Percentiles rank a stretch among this genome's conserved stretches.
Evolutionary conservation across 1,140 invertebrate species (phyloP).

Genomic region (Pseudoatta argentina): DNA sequence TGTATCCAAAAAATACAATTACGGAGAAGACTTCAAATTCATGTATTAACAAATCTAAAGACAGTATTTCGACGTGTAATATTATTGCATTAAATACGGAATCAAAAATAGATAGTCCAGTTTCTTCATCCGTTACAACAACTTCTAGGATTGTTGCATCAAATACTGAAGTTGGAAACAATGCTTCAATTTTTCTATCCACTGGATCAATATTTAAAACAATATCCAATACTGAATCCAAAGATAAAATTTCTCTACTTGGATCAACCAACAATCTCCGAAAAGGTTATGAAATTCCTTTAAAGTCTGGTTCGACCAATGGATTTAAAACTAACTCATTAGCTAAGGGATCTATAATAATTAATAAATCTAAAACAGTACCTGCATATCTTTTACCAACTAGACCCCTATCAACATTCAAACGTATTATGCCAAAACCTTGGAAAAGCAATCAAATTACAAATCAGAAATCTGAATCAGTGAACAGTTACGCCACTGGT

Average conservation of each 20-base stretch:
- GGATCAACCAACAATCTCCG: neutral
- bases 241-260: neutral
- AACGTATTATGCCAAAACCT: neutral
- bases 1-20: neutral
- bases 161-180: neutral
- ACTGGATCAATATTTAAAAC: neutral
- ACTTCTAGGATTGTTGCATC: neutral
- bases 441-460: conserved; percentile 59
- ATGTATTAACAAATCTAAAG: neutral
- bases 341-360: neutral
- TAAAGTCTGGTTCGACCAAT: conserved; percentile 2
- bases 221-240: neutral
- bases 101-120: neutral
- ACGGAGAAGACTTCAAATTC: neutral
- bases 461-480: neutral
- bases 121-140: neutral
- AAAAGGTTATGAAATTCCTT: neutral
- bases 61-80: neutral
- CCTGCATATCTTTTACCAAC: neutral
- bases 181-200: neutral
- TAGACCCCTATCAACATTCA: neutral
- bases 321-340: neutral
- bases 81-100: neutral
- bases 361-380: neutral
- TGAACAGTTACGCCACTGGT: neutral